Evolutionary conservation across 2,113 vertebrate genomes (phyloP).

Genomic region (Piprites chloris): DNA sequence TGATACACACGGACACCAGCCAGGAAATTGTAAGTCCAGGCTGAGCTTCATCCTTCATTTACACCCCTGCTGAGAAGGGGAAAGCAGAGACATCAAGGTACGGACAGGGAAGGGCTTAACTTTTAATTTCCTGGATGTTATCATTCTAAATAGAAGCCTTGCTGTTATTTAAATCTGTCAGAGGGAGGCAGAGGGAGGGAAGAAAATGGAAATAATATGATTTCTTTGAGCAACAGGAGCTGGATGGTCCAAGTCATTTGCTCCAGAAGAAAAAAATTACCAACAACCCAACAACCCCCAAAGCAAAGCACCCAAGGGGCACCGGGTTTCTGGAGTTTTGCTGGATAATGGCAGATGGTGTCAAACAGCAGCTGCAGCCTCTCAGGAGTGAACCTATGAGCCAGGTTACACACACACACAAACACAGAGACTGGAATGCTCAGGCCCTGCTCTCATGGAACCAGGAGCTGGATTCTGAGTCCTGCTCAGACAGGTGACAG

Average conservation of each 20-base stretch:
- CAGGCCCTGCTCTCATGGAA: rapidly evolving
- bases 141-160: conserved; percentile 14
- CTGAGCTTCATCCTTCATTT: background rate
- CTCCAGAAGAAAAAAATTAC: background rate
- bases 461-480: background rate
- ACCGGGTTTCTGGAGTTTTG: background rate
- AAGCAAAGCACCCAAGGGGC: background rate
- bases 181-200: background rate
- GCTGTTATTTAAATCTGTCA: conserved; percentile 51
- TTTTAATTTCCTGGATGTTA: conserved; percentile 65
- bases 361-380: background rate
- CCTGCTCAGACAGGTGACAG: background rate
- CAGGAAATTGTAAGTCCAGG: conserved; percentile 41
- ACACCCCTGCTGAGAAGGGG: background rate
- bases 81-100: background rate
- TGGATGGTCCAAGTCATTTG: background rate
- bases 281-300: too few relatives aligned
- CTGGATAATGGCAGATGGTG: background rate
- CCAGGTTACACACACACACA: rapidly evolving
- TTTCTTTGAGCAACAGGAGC: background rate
- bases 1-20: background rate
- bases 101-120: background rate
- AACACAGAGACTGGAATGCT: background rate
- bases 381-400: background rate
- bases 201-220: background rate